Conservation (phyloP, 2,888 invertebrate genomes). For the Cabera pusaria region DNA sequence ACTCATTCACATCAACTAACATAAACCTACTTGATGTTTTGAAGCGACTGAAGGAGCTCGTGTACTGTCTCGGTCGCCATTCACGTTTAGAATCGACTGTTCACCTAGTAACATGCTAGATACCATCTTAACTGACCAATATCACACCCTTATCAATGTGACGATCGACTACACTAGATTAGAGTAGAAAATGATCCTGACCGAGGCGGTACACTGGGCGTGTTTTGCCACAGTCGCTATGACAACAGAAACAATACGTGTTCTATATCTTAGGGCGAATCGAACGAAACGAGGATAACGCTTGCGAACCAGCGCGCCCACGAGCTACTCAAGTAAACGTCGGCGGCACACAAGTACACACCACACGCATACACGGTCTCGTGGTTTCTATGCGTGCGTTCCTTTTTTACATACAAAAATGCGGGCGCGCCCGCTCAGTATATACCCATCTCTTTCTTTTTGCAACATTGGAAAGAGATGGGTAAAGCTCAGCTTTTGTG, state of each 20-base stretch:
- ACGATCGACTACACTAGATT: conserved; percentile 10
- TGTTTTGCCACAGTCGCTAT: conserved; percentile 51
- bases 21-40: conserved; percentile 46
- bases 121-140: conserved; percentile 1
- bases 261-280: conserved; percentile 86
- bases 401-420: conserved; percentile 17
- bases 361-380: conserved; percentile 63
- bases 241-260: conserved; percentile 57
- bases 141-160: no score
- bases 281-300: conserved; percentile 97
- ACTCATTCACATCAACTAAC: conserved; percentile 58
- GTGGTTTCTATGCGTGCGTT: conserved; percentile 48
- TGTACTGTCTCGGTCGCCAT: conserved; percentile 20
- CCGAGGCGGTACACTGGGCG: conserved; percentile 18
- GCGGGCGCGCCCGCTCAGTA: conserved; percentile 19
- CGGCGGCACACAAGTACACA: conserved; percentile 56
- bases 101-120: conserved; percentile 8
- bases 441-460: conserved; percentile 2
- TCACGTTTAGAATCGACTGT: conserved; percentile 4
- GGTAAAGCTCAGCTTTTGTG: neutral
- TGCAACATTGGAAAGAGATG: neutral
- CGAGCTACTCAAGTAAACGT: conserved; percentile 95
- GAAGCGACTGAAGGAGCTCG: conserved; percentile 47
- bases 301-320: conserved; percentile 98
- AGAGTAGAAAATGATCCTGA: conserved; percentile 6